These are phyloP conservation scores for Bombus vancouverensis DNA, from an alignment of 1,140 invertebrate species.

Conservation along the genomic window DNA sequence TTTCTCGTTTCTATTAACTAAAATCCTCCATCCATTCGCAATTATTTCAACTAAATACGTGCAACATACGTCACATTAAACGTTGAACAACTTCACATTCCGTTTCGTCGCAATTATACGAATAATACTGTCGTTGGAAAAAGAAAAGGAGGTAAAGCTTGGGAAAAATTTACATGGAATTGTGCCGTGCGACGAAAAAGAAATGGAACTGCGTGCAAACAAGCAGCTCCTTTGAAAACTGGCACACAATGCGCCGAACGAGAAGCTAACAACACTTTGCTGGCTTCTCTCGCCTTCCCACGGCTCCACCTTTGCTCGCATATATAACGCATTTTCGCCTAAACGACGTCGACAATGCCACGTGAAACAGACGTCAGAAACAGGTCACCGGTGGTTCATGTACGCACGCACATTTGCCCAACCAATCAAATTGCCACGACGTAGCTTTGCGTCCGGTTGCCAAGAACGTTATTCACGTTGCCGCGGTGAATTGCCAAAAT, in stretches of 20 bases:
- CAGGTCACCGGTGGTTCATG: slow-evolving; percentile 45
- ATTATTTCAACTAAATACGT: too few relatives aligned
- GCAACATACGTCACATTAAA: neutral
- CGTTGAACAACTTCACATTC: neutral
- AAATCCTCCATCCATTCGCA: too few relatives aligned
- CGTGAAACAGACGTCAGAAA: slow-evolving; percentile 56
- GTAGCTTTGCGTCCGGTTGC: slow-evolving; percentile 49
- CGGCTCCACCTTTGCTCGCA: neutral
- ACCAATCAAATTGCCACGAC: slow-evolving; percentile 60
- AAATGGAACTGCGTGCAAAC: neutral
- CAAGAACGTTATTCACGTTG: slow-evolving; percentile 53
- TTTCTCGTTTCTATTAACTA: too few relatives aligned
- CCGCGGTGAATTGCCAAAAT: slow-evolving; percentile 43
- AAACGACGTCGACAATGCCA: slow-evolving; percentile 53
- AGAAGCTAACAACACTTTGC: slow-evolving; percentile 6
- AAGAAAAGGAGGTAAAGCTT: too few relatives aligned
- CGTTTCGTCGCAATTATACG: neutral
- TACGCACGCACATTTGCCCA: slow-evolving; percentile 43
- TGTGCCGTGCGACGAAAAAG: neutral
- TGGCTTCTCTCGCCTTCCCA: neutral
- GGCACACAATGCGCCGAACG: neutral
- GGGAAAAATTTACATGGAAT: neutral
- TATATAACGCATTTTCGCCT: slow-evolving; percentile 29
- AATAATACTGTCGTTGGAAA: neutral
- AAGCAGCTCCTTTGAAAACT: slow-evolving; percentile 21